These are phyloP conservation scores for Larimichthys crocea DNA, from an alignment of 2,113 vertebrate genomes.

Conservation along the genomic window DNA sequence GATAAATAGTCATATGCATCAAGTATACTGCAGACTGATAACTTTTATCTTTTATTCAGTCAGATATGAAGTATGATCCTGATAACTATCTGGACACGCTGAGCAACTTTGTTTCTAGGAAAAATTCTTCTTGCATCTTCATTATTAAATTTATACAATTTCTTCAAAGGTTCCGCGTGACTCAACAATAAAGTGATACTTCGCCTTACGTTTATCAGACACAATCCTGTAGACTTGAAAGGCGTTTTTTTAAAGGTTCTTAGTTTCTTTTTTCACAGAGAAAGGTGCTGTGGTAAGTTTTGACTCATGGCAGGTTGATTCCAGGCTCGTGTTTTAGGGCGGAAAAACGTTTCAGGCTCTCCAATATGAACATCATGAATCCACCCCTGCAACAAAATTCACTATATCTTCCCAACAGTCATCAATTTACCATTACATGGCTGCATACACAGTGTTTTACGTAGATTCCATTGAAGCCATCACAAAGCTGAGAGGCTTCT, in stretches of 20 bases:
- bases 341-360: neutral
- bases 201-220: neutral
- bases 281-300: neutral
- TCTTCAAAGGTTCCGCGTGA: neutral
- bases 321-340: neutral
- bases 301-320: constrained; percentile 18
- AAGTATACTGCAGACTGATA: neutral
- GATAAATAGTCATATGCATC: neutral
- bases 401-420: neutral
- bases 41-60: neutral
- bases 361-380: neutral
- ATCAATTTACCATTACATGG: neutral
- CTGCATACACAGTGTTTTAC: neutral
- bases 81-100: neutral
- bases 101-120: neutral
- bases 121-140: neutral
- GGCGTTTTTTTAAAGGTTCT: neutral
- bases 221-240: constrained; percentile 6
- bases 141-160: neutral
- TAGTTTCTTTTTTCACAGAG: constrained; percentile 21
- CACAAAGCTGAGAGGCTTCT: too few relatives aligned
- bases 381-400: neutral
- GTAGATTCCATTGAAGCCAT: neutral
- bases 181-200: neutral
- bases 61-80: neutral